These are phyloP conservation scores for Kuschelorhynchus macadamiae DNA, from an alignment of 2,888 invertebrate genomes.

Conservation along the genomic window DNA sequence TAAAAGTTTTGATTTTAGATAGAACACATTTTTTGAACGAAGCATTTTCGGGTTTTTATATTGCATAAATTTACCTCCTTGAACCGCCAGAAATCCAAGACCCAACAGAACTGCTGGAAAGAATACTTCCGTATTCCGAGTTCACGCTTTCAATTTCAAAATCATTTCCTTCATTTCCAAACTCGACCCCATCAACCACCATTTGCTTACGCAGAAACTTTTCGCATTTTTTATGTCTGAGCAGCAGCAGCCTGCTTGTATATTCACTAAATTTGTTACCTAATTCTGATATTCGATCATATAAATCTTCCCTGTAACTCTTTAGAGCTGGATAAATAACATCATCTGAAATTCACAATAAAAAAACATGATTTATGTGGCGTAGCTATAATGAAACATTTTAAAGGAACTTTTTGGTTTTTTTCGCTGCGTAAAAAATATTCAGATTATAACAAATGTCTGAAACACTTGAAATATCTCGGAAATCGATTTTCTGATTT, in stretches of 20 bases:
- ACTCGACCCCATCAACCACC: constrained; percentile 48
- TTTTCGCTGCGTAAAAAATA: no score
- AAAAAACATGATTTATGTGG: no score
- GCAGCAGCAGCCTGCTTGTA: constrained; percentile 12
- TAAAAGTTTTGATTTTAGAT: no score
- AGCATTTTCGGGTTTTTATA: no score
- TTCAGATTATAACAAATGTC: no score
- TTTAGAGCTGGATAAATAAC: constrained; percentile 50
- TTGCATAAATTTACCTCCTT: no score
- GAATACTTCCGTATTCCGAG: constrained; percentile 55
- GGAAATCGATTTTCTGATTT: no score
- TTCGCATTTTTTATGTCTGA: constrained; percentile 22
- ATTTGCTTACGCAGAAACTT: constrained; percentile 11
- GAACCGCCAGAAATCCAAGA: constrained; percentile 47
- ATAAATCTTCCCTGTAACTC: constrained; percentile 50
- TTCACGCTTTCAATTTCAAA: constrained; percentile 49
- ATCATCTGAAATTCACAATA: constrained; percentile 41
- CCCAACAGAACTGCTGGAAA: constrained; percentile 48
- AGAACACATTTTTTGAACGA: no score
- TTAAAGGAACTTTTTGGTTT: no score
- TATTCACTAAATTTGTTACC: constrained; percentile 43
- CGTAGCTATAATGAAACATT: no score
- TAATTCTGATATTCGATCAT: constrained; percentile 51
- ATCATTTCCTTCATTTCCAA: constrained; percentile 66
- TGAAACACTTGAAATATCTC: no score